Base-by-base conservation (phyloP, 2,113 vertebrate genomes). In the Struthio camelus region DNA sequence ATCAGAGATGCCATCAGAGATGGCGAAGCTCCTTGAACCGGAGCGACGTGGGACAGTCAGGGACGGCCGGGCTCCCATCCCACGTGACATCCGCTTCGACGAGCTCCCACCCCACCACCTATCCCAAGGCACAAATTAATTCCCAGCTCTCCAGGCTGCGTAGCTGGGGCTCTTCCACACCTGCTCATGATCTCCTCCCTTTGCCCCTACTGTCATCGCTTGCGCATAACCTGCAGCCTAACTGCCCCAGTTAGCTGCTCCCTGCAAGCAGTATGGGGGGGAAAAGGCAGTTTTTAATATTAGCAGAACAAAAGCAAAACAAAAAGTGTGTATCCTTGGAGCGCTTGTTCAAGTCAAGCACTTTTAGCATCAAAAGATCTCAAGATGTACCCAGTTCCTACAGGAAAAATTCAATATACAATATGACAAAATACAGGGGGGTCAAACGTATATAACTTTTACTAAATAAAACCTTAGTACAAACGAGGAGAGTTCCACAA, bases 11-110 rank as follows among this genome's bases (percentile, higher is more conserved):
- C 44, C 44, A 46, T 46, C 44, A 46, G 46, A 8, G 46, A 48
- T 48, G 46, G 46, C 19, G 46, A 71, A 91, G 85, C 50, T n/a
- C 46, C 58, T 0, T 0, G 42, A 58, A 67, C 17, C 0, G 0
- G 16, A 24, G 58, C 0, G 10, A 48, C 19, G 17, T 10, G 0
- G 0, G 58, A 40, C 66, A 87, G 36, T 0, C 0, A 56, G 70
- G 36, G 40, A 38, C 36, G 17, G 14, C 14, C n/a, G 46, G 56
- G 73, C 36, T 85, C 61, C 61, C 67, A 32, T n/a, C 42, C 67
- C n/a, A 13, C 18, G 18, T 19, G 46, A 48, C 4, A 18, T 17
- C 46, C 18, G 18, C n/a, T n/a, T 48, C 18, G 6, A 48, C n/a
- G n/a, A 56, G 73, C 42, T 85, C 67, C 61, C 73, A n/a, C n/a